phyloP scores from a whole-genome alignment of 2,797 vertebrate genomes.

The Sebastes minor region DNA sequence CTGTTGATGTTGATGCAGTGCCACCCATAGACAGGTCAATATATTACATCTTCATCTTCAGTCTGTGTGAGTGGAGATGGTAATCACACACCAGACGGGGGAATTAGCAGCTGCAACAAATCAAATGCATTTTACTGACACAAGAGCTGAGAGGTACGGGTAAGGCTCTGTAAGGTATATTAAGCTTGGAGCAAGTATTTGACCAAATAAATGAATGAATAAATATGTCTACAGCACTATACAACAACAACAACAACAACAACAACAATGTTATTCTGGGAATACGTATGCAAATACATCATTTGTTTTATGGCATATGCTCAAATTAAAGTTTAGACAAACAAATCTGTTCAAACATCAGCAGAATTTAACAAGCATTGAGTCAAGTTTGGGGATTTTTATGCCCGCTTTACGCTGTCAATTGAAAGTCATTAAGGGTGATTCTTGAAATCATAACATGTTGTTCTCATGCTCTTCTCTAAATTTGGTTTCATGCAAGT shows the following conservation, averaged over 20 bases:
- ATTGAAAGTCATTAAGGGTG: neutral
- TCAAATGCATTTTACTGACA: neutral
- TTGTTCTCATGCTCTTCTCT: neutral
- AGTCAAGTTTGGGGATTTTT: neutral
- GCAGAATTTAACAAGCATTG: neutral
- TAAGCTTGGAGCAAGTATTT: neutral
- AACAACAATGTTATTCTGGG: neutral
- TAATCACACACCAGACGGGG: constrained; percentile 20
- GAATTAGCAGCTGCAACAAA: neutral
- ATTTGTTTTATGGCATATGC: neutral
- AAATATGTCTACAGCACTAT: neutral
- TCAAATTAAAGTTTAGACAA: neutral
- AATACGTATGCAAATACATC: neutral
- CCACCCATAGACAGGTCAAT: constrained; percentile 60
- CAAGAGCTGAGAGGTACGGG: neutral
- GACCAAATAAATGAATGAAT: neutral
- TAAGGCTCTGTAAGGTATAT: neutral
- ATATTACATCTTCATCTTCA: constrained; percentile 40
- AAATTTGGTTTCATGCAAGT: neutral
- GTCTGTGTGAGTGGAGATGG: constrained; percentile 15
- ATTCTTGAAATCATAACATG: neutral
- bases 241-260: neutral
- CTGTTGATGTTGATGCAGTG: constrained; percentile 53
- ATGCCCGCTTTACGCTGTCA: neutral
- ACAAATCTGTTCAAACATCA: neutral